Evolutionary conservation across 35 echinoderm and acorn worm species (phyloP), one percentile per base, ranked within the genome.

Genomic region (Strongylocentrotus purpuratus): DNA sequence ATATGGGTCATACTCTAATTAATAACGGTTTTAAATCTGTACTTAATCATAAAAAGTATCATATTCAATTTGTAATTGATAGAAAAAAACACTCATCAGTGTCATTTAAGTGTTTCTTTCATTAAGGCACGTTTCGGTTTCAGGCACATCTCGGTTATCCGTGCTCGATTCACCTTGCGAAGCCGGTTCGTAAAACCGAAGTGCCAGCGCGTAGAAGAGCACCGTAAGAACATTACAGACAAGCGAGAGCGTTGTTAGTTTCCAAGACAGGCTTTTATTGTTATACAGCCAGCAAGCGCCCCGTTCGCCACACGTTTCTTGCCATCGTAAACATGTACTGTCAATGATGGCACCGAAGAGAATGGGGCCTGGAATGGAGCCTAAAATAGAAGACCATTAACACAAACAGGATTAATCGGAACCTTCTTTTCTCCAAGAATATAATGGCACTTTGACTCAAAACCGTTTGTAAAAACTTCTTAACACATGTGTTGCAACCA

Each of bases 221-320:
- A 78, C 65, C 65, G 22, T 78, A 28, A 78, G 65, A 78, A 78
- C 15, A 78, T 78, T 78, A n/a, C 65, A 78, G 7, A 78, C 65
- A 28, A 78, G 65, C 65, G 55, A 91, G 35, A 88, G 65, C 2
- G 28, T 78, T 78, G 94, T 45, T 2, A 97, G 45, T 41, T 93
- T 91, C 94, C 94, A 95, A 28, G 94, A 86, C 18, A 97, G 88
- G 20, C 25, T 92, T 78, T 48, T 85, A 2, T 58, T 47, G 78
- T 95, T 33, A 46, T 97, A 97, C 14, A 97, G 35, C 88, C 94
- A 97, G 50, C 96, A 97, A 1, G 96, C 50, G 8, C 96, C 96
- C 25, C 33, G 45, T n/a, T 33, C 46, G 12, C 94, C 96, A 35
- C 96, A 97, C 11, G 61, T 33, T 41, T 97, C 96, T 60, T 95